Conservation (phyloP, 2,888 invertebrate genomes). For the Trichogramma dendrolimi region DNA sequence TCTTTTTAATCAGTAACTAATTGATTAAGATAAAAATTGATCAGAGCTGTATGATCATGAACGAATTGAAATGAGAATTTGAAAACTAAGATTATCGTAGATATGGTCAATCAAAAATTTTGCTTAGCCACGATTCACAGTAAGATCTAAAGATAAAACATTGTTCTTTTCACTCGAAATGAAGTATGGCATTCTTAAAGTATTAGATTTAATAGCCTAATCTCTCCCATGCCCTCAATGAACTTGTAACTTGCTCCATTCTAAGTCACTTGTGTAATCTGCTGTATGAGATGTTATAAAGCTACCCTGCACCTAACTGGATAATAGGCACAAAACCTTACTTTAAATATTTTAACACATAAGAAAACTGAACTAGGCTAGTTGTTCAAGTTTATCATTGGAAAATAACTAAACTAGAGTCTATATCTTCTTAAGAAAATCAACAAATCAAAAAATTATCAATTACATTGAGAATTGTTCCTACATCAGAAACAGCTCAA, state of each 20-base stretch:
- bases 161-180: conserved; percentile 2
- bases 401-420: no score
- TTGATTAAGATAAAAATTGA: neutral
- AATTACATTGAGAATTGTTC: no score
- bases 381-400: no score
- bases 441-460: no score
- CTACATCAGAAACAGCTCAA: no score
- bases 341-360: no score
- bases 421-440: no score
- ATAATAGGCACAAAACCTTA: no score
- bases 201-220: conserved; percentile 20
- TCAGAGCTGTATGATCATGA: neutral
- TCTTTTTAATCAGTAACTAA: neutral
- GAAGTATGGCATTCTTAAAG: conserved; percentile 21
- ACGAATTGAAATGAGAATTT: neutral
- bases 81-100: neutral
- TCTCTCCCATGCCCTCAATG: conserved; percentile 15
- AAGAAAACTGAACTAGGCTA: no score
- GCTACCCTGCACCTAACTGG: neutral
- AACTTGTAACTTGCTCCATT: conserved; percentile 21
- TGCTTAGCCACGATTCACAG: no score
- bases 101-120: no score
- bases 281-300: neutral
- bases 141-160: neutral
- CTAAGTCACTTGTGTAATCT: conserved; percentile 23